Evolutionary conservation across 2,888 invertebrate genomes (phyloP).

Genomic region (Netelia fuscicornis): DNA sequence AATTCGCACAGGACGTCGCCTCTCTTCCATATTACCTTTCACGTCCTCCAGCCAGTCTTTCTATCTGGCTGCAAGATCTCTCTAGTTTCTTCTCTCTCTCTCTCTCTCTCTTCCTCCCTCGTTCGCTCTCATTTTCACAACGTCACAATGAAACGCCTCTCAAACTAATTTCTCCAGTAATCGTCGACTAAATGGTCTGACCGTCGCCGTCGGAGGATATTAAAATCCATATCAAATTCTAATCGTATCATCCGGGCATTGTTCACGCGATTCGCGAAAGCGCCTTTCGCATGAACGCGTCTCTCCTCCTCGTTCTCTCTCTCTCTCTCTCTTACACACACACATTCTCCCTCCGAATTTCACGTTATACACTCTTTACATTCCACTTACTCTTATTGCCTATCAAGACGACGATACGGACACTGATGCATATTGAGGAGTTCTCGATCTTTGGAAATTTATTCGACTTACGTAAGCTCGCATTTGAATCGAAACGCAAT

Average conservation of each 20-base stretch:
- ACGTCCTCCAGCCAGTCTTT: slow-evolving; percentile 11
- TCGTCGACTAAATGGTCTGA: slow-evolving; percentile 70
- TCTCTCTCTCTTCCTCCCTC: slow-evolving; percentile 5
- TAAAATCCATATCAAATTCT: slow-evolving; percentile 76
- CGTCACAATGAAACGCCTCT: slow-evolving; percentile 42
- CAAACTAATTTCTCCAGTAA: slow-evolving; percentile 74
- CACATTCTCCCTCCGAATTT: slow-evolving; percentile 9
- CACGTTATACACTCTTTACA: slow-evolving; percentile 4
- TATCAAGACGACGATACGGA: not conserved
- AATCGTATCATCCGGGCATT: slow-evolving; percentile 74
- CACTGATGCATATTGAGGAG: not conserved
- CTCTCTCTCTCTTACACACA: too few species aligned
- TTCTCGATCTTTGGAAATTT: not conserved
- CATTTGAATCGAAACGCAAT: not conserved
- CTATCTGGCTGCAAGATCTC: not conserved
- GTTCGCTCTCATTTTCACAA: not conserved
- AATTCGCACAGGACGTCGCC: slow-evolving; percentile 45
- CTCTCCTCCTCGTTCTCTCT: too few species aligned
- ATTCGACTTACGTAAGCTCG: not conserved
- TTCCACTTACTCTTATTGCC: slow-evolving; percentile 25
- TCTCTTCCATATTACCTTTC: slow-evolving; percentile 19
- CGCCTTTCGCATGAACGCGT: not conserved
- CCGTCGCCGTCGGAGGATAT: slow-evolving; percentile 57
- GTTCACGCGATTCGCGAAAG: slow-evolving; percentile 9
- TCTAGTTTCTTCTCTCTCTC: not conserved